phyloP scores from a whole-genome alignment of 1,140 invertebrate genomes.

The Cherax quadricarinatus region DNA sequence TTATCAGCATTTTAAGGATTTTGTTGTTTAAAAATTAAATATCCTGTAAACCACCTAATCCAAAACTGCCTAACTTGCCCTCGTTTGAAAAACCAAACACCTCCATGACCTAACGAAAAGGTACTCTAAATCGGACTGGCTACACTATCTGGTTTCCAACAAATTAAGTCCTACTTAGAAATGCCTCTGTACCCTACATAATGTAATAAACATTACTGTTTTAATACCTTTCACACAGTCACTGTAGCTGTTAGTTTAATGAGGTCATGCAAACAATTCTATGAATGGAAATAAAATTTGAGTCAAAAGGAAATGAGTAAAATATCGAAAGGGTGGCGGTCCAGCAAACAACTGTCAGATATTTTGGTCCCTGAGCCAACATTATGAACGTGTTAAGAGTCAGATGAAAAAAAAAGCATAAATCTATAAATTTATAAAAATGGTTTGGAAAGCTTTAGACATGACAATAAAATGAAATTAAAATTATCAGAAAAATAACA shows the following conservation, averaged over 20 bases:
- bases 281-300: not conserved
- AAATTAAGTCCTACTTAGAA: constrained; percentile 7
- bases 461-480: constrained; percentile 19
- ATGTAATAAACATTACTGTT: not conserved
- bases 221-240: constrained; percentile 6
- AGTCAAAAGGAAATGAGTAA: not conserved
- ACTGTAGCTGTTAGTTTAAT: constrained; percentile 29
- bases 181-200: not conserved
- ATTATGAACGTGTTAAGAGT: constrained; percentile 29
- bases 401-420: not conserved
- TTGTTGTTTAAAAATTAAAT: constrained; percentile 6
- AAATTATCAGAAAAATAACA: constrained; percentile 38
- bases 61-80: constrained; percentile 29
- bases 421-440: not conserved
- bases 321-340: constrained; percentile 25
- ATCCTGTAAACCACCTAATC: constrained; percentile 20
- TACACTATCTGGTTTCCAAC: constrained; percentile 28
- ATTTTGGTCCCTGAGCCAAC: constrained; percentile 70
- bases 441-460: not conserved
- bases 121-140: constrained; percentile 30
- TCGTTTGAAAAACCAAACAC: constrained; percentile 23
- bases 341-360: constrained; percentile 55
- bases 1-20: not conserved
- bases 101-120: constrained; percentile 23
- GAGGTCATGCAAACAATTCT: constrained; percentile 16